phyloP scores from a whole-genome alignment of 1,140 invertebrate genomes.

The Megalopta genalis region DNA sequence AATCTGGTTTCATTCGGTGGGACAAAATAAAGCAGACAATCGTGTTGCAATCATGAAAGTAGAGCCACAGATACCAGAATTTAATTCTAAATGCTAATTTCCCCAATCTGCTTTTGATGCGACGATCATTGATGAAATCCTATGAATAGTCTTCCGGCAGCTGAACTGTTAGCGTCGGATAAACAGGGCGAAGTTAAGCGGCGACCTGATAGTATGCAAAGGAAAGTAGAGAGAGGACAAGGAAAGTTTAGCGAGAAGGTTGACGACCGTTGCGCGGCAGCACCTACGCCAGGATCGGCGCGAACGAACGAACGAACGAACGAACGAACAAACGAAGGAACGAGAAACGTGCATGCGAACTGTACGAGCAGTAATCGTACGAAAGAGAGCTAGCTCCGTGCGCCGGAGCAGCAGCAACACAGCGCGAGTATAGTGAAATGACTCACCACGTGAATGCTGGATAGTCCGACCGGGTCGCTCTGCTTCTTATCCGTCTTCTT shows the following conservation, averaged over 20 bases:
- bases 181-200: too few relatives aligned
- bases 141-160: too few relatives aligned
- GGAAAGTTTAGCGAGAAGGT: constrained; percentile 21
- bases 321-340: neutral
- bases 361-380: constrained; percentile 1
- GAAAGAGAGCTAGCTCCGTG: constrained; percentile 15
- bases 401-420: constrained; percentile 6
- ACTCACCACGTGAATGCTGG: constrained; percentile 80
- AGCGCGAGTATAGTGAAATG: constrained; percentile 40
- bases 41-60: too few relatives aligned
- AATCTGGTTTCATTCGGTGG: too few relatives aligned
- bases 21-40: too few relatives aligned
- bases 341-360: neutral
- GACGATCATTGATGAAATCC: too few relatives aligned
- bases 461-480: constrained; percentile 76
- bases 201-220: neutral
- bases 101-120: too few relatives aligned
- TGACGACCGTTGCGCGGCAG: constrained; percentile 21
- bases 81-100: too few relatives aligned
- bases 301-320: neutral
- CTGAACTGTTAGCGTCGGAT: too few relatives aligned
- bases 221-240: constrained; percentile 7
- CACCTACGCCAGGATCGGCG: constrained; percentile 7
- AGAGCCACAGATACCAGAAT: too few relatives aligned
- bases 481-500: constrained; percentile 90